phyloP scores from a whole-genome alignment of 2,888 invertebrate genomes.

The Zaprionus bogoriensis region DNA sequence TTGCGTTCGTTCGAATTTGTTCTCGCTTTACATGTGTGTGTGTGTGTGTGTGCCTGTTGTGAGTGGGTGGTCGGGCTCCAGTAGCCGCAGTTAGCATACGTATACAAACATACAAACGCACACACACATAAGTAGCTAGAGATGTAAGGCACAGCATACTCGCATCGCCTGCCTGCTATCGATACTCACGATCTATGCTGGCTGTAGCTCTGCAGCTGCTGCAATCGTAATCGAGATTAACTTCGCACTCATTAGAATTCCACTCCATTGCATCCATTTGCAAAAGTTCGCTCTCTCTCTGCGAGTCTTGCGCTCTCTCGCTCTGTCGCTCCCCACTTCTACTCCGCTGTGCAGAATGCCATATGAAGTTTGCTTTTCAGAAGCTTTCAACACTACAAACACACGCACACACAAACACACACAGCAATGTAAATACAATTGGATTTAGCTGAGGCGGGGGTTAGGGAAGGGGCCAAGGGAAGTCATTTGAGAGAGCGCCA shows the following conservation, averaged over 20 bases:
- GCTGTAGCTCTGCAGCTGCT: too few relatives aligned
- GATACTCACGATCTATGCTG: neutral
- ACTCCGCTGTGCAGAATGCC: neutral
- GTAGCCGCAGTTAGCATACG: neutral
- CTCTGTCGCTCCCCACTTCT: neutral
- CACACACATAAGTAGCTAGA: neutral
- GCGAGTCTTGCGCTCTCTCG: neutral
- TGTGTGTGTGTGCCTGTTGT: too few relatives aligned
- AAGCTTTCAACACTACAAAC: neutral
- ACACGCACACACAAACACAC: neutral
- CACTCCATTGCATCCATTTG: neutral
- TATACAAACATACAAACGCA: neutral
- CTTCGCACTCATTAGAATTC: neutral
- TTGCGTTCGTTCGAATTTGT: slow-evolving; percentile 19
- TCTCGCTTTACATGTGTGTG: too few relatives aligned
- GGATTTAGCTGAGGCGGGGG: neutral
- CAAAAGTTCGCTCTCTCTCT: neutral
- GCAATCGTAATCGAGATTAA: neutral
- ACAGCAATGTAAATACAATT: neutral
- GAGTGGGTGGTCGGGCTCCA: neutral
- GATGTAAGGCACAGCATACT: neutral
- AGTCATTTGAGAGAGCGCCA: slow-evolving; percentile 18
- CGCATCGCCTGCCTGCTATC: neutral
- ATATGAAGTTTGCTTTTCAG: neutral
- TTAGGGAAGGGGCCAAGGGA: neutral